Conservation (phyloP, 2,113 vertebrate species). For the Nyctereutes procyonoides region DNA sequence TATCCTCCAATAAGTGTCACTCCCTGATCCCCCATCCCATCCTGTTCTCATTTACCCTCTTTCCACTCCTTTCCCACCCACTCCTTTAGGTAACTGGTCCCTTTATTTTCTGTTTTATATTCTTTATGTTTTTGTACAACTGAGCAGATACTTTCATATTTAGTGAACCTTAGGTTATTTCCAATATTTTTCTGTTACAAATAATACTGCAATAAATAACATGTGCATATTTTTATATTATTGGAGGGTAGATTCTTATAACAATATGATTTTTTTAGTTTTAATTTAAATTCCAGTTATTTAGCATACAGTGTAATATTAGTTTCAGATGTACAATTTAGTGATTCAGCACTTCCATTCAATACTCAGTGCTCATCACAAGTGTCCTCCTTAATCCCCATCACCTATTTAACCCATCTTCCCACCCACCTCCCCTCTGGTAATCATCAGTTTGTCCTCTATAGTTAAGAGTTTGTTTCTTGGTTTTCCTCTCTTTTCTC, state of each 20-base stretch:
- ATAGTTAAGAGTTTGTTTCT: background rate
- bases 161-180: background rate
- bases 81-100: background rate
- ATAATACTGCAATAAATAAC: background rate
- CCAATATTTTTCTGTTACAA: background rate
- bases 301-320: background rate
- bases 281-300: background rate
- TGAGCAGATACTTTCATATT: background rate
- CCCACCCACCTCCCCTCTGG: background rate
- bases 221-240: background rate
- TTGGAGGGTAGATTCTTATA: background rate
- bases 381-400: background rate
- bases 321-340: background rate
- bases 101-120: background rate
- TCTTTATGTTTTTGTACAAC: background rate
- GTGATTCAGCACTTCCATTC: background rate
- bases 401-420: background rate
- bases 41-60: background rate
- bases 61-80: background rate
- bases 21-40: background rate
- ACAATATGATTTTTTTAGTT: background rate
- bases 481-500: background rate
- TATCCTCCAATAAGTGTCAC: background rate
- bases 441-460: background rate
- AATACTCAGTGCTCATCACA: background rate